Percentiles rank a stretch among this genome's conserved stretches.
These are phyloP conservation scores for Ceuthmochares aereus DNA, from an alignment of 2,113 vertebrate species.

Conservation along the genomic window DNA sequence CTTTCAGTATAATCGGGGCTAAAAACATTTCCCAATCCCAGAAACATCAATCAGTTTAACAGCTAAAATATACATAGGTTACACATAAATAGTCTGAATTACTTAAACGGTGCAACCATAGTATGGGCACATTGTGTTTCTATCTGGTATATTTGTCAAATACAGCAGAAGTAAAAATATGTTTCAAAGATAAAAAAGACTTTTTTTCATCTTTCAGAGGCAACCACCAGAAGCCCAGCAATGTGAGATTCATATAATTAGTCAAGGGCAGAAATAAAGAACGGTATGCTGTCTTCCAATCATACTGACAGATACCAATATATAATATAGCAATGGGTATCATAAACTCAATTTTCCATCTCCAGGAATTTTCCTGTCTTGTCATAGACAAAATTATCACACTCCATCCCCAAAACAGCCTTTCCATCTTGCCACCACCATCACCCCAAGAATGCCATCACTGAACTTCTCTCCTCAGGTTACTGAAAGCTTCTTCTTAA, in stretches of 20 bases:
- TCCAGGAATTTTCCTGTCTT: neutral
- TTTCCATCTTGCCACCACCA: neutral
- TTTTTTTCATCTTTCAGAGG: neutral
- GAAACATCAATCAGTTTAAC: neutral
- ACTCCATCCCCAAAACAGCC: neutral
- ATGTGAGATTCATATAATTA: neutral
- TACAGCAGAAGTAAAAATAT: neutral
- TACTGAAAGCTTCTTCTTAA: neutral
- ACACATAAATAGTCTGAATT: neutral
- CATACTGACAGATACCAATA: neutral
- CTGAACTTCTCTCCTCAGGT: neutral
- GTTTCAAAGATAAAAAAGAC: neutral
- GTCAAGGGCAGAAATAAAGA: neutral
- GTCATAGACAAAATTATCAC: neutral
- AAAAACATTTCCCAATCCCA: neutral
- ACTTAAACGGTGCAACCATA: neutral
- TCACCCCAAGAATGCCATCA: neutral
- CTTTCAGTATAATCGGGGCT: neutral
- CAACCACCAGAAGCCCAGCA: neutral
- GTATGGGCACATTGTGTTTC: neutral
- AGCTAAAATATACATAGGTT: neutral
- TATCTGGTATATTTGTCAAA: neutral
- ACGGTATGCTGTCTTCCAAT: neutral
- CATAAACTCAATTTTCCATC: neutral
- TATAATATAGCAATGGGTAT: neutral